Conservation (phyloP, 2,888 invertebrate genomes). For the Physocephala rufipes region DNA sequence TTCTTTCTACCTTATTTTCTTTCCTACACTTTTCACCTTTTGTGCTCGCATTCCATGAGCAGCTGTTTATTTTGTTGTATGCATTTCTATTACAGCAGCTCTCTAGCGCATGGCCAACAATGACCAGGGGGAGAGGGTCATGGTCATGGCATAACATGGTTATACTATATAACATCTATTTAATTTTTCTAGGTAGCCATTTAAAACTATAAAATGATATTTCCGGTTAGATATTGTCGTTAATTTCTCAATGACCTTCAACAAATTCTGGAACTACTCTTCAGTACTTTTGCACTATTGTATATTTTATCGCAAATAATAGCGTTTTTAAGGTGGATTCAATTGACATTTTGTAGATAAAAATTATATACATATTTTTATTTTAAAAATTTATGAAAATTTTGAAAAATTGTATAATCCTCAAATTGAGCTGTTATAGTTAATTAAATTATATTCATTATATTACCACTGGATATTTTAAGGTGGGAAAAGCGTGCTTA, state of each 20-base stretch:
- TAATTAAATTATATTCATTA: too few relatives aligned
- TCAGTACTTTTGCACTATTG: too few relatives aligned
- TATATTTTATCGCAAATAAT: background rate
- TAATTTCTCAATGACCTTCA: background rate
- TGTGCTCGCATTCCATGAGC: background rate
- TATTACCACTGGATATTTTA: too few relatives aligned
- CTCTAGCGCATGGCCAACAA: background rate
- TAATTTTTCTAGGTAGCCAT: slow-evolving; percentile 25
- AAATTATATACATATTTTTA: too few relatives aligned
- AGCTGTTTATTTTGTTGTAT: background rate
- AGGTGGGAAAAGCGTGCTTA: too few relatives aligned
- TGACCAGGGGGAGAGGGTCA: too few relatives aligned
- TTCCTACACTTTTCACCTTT: background rate
- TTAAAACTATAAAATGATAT: slow-evolving; percentile 20
- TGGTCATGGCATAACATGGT: background rate
- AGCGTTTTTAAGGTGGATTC: background rate
- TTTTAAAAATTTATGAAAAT: too few relatives aligned
- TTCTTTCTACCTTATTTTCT: background rate
- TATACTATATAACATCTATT: slow-evolving; percentile 9
- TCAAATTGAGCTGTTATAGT: too few relatives aligned
- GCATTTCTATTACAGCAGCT: background rate
- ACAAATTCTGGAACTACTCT: too few relatives aligned
- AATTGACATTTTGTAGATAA: too few relatives aligned
- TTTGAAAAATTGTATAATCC: too few relatives aligned
- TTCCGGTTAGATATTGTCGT: slow-evolving; percentile 5